A percentile compares a stretch with the other conserved stretches of the same genome.
Evolutionary conservation across 2,888 invertebrate genomes (phyloP).

Genomic region (Eumacrocentrus americanus): DNA sequence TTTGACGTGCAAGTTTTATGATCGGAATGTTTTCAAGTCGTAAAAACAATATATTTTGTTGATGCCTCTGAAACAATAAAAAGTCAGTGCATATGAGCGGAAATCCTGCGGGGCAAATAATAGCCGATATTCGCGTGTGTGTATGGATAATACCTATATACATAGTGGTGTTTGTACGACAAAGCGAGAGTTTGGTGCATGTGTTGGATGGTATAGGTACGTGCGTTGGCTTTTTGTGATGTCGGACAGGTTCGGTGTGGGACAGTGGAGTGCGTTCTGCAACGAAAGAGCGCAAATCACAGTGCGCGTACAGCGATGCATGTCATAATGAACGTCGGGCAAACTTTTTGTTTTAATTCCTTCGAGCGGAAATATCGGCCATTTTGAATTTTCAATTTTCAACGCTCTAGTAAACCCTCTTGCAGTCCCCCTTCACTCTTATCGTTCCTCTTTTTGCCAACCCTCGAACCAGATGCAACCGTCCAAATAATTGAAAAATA

Average conservation of each 20-base stretch:
- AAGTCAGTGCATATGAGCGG: constrained; percentile 19
- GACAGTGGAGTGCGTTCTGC: constrained; percentile 37
- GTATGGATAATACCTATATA: constrained; percentile 1
- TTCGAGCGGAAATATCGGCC: constrained; percentile 62
- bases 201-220: constrained; percentile 11
- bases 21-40: not conserved
- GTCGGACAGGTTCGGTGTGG: constrained; percentile 18
- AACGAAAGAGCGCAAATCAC: constrained; percentile 56
- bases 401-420: constrained; percentile 61
- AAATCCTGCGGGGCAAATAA: constrained; percentile 28
- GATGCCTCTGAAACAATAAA: constrained; percentile 17
- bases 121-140: constrained; percentile 19
- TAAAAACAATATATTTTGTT: not conserved
- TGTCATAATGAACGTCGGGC: constrained; percentile 60
- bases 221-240: constrained; percentile 22
- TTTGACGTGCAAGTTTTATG: too few species aligned
- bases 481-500: not conserved
- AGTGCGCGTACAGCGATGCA: constrained; percentile 58
- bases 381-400: constrained; percentile 63
- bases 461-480: not conserved
- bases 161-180: constrained; percentile 16
- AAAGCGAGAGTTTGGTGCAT: constrained; percentile 1
- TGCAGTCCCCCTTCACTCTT: constrained; percentile 22
- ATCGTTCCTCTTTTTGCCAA: constrained; percentile 24
- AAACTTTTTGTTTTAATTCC: constrained; percentile 61